Percentiles rank a stretch among this genome's conserved stretches.
phyloP scores from a whole-genome alignment of 2,113 vertebrate species.

The Bos indicus region DNA sequence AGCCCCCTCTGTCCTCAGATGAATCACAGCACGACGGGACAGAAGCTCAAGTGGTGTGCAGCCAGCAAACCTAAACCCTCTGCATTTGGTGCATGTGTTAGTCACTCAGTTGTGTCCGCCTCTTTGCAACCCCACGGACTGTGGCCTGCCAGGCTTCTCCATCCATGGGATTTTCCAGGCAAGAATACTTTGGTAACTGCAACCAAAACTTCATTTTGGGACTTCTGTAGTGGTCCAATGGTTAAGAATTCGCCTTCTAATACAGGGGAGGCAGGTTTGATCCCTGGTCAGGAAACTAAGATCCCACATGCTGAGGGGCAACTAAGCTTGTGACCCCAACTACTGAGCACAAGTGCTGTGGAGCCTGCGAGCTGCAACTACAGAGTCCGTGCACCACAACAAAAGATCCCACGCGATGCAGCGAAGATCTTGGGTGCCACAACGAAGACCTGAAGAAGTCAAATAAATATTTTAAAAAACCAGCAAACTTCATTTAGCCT shows the following conservation, averaged over 20 bases:
- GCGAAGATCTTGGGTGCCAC: neutral
- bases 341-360: neutral
- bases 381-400: rapidly evolving
- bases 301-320: neutral
- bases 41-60: neutral
- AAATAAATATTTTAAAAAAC: neutral
- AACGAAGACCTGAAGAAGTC: neutral
- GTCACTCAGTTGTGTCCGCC: neutral
- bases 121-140: neutral
- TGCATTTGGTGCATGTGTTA: neutral
- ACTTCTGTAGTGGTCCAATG: neutral
- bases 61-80: neutral
- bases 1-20: neutral
- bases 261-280: neutral
- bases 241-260: neutral
- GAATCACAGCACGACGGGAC: neutral
- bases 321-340: neutral
- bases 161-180: neutral
- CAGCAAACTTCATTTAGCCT: neutral
- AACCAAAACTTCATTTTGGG: neutral
- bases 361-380: neutral
- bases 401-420: neutral
- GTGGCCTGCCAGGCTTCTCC: neutral
- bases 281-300: neutral
- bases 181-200: neutral